Conservation (phyloP, 2,888 invertebrate genomes). For the Drosophila colorata region DNA sequence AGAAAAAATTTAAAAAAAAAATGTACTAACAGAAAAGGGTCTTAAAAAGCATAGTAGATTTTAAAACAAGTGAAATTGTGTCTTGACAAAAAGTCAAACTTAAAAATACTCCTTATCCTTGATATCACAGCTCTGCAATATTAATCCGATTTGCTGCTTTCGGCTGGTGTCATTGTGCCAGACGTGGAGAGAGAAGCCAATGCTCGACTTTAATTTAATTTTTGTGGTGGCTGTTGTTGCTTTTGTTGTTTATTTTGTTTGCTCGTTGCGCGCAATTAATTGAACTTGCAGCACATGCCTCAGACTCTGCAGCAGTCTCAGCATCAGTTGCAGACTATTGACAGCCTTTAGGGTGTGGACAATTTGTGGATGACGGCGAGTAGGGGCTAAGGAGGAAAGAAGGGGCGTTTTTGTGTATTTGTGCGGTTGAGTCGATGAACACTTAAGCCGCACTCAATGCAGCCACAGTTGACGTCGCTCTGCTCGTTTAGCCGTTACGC, state of each 20-base stretch:
- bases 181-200: slow-evolving; percentile 17
- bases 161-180: slow-evolving; percentile 36
- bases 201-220: slow-evolving; percentile 83
- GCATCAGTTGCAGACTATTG: slow-evolving; percentile 69
- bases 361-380: slow-evolving; percentile 9
- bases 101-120: too few species aligned
- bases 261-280: slow-evolving; percentile 83
- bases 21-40: too few species aligned
- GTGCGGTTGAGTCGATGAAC: slow-evolving; percentile 78
- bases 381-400: neutral
- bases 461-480: slow-evolving; percentile 59
- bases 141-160: slow-evolving; percentile 3
- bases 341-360: slow-evolving; percentile 63
- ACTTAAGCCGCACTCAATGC: slow-evolving; percentile 79
- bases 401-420: slow-evolving; percentile 42
- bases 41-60: too few species aligned
- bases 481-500: slow-evolving; percentile 77
- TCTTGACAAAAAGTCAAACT: too few species aligned
- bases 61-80: too few species aligned
- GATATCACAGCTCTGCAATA: neutral
- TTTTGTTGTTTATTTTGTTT: slow-evolving; percentile 70
- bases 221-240: slow-evolving; percentile 75
- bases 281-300: slow-evolving; percentile 80
- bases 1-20: neutral
- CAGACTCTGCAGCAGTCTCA: slow-evolving; percentile 18